Evolutionary conservation across 2,797 vertebrate genomes (phyloP).

Genomic region (Lacerta agilis): DNA sequence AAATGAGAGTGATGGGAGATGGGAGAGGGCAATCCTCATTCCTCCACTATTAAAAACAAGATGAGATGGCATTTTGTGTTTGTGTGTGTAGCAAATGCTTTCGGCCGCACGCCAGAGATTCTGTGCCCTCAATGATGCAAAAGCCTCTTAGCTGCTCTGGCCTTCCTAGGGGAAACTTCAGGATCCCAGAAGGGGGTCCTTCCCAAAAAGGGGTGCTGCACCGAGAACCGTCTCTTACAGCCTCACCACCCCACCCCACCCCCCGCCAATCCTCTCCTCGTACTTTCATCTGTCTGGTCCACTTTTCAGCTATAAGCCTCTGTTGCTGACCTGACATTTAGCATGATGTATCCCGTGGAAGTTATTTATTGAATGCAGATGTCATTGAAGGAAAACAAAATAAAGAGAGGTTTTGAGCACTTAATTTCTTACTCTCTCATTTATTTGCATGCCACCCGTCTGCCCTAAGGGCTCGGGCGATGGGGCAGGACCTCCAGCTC

Average conservation of each 20-base stretch:
- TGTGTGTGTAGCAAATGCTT: background rate
- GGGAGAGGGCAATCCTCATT: background rate
- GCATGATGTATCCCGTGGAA: conserved; percentile 82
- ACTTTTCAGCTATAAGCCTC: conserved; percentile 34
- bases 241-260: background rate
- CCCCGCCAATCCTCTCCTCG: background rate
- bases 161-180: background rate
- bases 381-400: conserved; percentile 70
- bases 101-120: background rate
- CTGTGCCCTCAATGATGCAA: too few species aligned
- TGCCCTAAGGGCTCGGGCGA: too few species aligned
- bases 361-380: conserved; percentile 88
- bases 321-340: conserved; percentile 64
- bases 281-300: conserved; percentile 1
- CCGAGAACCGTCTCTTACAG: background rate
- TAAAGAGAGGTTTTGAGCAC: conserved; percentile 68
- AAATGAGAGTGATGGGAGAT: background rate
- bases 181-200: conserved; percentile 6
- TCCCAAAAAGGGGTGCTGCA: conserved; percentile 28
- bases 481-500: background rate
- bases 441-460: too few species aligned
- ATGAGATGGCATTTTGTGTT: background rate
- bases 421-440: background rate
- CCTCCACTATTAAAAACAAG: too few species aligned
- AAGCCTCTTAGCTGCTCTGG: background rate